Evolutionary conservation across 1,140 invertebrate species (phyloP).

Genomic region (Pseudomyrmex concolor): DNA sequence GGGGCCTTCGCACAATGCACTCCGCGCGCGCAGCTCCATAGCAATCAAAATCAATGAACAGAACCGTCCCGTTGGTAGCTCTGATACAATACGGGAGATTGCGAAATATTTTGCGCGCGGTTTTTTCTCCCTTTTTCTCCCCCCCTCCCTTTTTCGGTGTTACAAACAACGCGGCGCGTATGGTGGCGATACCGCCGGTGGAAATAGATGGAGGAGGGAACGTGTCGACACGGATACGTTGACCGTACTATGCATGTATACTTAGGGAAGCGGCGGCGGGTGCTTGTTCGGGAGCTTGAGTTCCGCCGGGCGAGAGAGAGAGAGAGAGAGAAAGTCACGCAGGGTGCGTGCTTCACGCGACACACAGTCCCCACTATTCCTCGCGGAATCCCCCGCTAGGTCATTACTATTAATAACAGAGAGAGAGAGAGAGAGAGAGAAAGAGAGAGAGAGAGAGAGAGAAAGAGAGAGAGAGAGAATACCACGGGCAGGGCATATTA

Average conservation of each 20-base stretch:
- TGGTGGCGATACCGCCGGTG: slow-evolving; percentile 16
- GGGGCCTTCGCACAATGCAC: slow-evolving; percentile 28
- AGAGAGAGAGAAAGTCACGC: slow-evolving; percentile 50
- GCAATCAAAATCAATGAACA: slow-evolving; percentile 62
- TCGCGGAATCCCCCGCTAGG: slow-evolving; percentile 73
- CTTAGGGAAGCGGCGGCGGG: slow-evolving; percentile 46
- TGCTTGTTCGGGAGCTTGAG: slow-evolving; percentile 49
- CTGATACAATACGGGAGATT: slow-evolving; percentile 51
- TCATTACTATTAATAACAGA: slow-evolving; percentile 81
- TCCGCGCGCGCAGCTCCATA: slow-evolving; percentile 45
- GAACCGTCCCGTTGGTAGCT: slow-evolving; percentile 15
- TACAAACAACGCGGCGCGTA: slow-evolving; percentile 42
- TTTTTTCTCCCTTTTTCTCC: slow-evolving; percentile 9
- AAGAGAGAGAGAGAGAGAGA: no score
- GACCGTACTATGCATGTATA: slow-evolving; percentile 32
- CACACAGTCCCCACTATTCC: slow-evolving; percentile 66
- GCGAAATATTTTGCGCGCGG: slow-evolving; percentile 67
- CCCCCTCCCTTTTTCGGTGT: not conserved
- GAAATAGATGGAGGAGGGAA: slow-evolving; percentile 54
- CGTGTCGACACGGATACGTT: slow-evolving; percentile 47
- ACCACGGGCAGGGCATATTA: slow-evolving; percentile 72
- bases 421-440: slow-evolving; percentile 29
- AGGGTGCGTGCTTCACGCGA: slow-evolving; percentile 82
- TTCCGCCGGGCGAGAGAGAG: not conserved
- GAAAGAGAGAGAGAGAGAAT: slow-evolving; percentile 49